A percentile compares a stretch with the other conserved stretches of the same genome.
Evolutionary conservation across 2,888 invertebrate genomes (phyloP).

Genomic region (Ennomos quercinarius): DNA sequence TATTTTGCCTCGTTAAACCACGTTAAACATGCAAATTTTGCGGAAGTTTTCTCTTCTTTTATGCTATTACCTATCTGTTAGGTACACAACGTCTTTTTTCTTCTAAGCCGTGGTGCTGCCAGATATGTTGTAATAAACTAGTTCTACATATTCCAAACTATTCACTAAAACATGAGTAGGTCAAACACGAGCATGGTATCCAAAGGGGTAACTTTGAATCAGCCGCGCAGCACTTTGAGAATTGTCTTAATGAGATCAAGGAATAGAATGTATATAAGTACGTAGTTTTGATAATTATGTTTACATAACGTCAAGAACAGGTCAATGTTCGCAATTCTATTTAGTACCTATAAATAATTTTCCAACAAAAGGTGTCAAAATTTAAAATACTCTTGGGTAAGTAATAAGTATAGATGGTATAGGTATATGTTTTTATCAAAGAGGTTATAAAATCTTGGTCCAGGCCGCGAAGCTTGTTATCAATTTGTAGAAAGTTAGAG

Average conservation of each 20-base stretch:
- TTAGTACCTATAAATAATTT: too few species aligned
- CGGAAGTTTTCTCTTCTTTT: constrained; percentile 21
- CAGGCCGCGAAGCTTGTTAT: too few species aligned
- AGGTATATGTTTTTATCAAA: too few species aligned
- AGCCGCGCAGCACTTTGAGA: constrained; percentile 36
- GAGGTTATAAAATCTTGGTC: too few species aligned
- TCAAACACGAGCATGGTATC: constrained; percentile 57
- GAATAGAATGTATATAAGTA: too few species aligned
- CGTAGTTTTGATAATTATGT: too few species aligned
- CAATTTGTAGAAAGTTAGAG: too few species aligned
- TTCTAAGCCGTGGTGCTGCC: constrained; percentile 8
- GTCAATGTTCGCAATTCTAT: too few species aligned
- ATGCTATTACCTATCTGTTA: constrained; percentile 29
- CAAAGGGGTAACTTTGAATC: constrained; percentile 50
- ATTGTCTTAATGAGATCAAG: constrained; percentile 4
- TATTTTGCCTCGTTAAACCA: constrained; percentile 6
- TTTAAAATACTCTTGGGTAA: too few species aligned
- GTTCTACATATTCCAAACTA: constrained; percentile 18
- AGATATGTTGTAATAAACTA: constrained; percentile 7
- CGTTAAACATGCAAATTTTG: constrained; percentile 23
- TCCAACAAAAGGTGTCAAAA: too few species aligned
- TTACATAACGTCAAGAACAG: too few species aligned
- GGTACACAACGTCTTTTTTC: constrained; percentile 25
- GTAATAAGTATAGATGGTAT: too few species aligned
- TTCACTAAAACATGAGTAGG: constrained; percentile 49